Evolutionary conservation across 1,140 invertebrate genomes (phyloP).

Genomic region (Saxidomus purpurata): DNA sequence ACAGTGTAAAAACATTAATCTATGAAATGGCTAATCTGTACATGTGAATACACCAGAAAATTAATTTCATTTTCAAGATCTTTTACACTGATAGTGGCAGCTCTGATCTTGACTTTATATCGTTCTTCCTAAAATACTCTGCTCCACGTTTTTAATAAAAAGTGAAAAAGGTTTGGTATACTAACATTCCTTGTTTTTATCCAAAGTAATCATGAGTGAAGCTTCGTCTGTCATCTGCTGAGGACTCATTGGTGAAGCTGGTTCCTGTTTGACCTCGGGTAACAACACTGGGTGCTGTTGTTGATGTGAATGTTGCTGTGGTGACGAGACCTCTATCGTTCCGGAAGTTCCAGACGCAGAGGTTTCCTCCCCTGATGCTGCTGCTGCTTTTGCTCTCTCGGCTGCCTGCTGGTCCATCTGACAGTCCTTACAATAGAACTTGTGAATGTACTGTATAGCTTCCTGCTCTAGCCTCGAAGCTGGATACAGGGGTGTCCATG

Average conservation of each 20-base stretch:
- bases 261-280: conserved; percentile 68
- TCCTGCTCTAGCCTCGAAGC: conserved; percentile 80
- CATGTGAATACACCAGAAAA: too few species aligned
- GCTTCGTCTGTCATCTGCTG: conserved; percentile 97
- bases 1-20: background rate
- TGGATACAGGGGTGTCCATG: conserved; percentile 84
- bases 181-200: conserved; percentile 99
- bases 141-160: too few species aligned
- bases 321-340: background rate
- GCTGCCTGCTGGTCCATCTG: conserved; percentile 87
- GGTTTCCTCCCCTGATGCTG: conserved; percentile 56
- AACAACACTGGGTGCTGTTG: conserved; percentile 48
- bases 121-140: too few species aligned
- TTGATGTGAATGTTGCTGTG: background rate
- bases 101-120: too few species aligned
- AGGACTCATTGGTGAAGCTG: conserved; percentile 90
- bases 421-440: conserved; percentile 88
- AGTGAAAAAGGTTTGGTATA: too few species aligned
- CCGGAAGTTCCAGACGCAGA: conserved; percentile 8
- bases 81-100: too few species aligned
- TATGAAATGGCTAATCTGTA: background rate
- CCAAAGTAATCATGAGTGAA: conserved; percentile 96
- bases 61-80: too few species aligned
- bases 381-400: conserved; percentile 74
- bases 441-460: conserved; percentile 85